A percentile compares a stretch with the other conserved stretches of the same genome.
Conservation (phyloP, 1,140 invertebrate genomes). For the Pogonus chalceus region DNA sequence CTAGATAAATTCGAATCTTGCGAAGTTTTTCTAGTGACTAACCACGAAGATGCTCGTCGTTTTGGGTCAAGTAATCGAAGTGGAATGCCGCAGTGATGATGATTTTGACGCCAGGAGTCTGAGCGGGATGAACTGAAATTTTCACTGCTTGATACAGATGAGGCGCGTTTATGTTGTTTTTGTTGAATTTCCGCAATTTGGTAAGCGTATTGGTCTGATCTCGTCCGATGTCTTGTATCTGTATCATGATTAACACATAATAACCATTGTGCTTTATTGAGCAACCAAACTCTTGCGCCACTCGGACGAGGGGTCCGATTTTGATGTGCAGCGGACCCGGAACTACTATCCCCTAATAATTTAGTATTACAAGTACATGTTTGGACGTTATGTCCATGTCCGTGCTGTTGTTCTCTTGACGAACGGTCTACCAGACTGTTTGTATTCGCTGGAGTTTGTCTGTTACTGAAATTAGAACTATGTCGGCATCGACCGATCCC, state of each 20-base stretch:
- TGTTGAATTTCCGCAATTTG: slow-evolving; percentile 70
- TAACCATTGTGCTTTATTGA: slow-evolving; percentile 38
- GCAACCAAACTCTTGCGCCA: slow-evolving; percentile 36
- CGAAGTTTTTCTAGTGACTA: slow-evolving; percentile 77
- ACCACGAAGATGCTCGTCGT: slow-evolving; percentile 70
- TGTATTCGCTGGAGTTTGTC: slow-evolving; percentile 78
- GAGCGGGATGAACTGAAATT: slow-evolving; percentile 77
- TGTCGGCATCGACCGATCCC: slow-evolving; percentile 77
- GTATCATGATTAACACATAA: slow-evolving; percentile 30
- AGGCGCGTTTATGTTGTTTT: slow-evolving; percentile 62
- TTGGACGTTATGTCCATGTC: slow-evolving; percentile 41
- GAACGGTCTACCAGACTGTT: slow-evolving; percentile 73
- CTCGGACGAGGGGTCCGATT: slow-evolving; percentile 27
- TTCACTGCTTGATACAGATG: slow-evolving; percentile 77
- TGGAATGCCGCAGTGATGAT: slow-evolving; percentile 64
- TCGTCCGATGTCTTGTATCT: slow-evolving; percentile 31
- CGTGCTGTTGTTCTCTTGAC: slow-evolving; percentile 53
- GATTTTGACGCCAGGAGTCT: slow-evolving; percentile 70
- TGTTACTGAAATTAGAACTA: slow-evolving; percentile 80
- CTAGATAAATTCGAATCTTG: slow-evolving; percentile 82
- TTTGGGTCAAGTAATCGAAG: slow-evolving; percentile 63
- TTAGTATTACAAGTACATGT: slow-evolving; percentile 62
- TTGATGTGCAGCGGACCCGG: slow-evolving; percentile 19
- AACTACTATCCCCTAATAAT: slow-evolving; percentile 41
- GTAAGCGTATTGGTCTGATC: slow-evolving; percentile 63